Evolutionary conservation across 1,140 invertebrate species (phyloP), one percentile per base, ranked within the genome.

Genomic region (Anadara kagoshimensis): DNA sequence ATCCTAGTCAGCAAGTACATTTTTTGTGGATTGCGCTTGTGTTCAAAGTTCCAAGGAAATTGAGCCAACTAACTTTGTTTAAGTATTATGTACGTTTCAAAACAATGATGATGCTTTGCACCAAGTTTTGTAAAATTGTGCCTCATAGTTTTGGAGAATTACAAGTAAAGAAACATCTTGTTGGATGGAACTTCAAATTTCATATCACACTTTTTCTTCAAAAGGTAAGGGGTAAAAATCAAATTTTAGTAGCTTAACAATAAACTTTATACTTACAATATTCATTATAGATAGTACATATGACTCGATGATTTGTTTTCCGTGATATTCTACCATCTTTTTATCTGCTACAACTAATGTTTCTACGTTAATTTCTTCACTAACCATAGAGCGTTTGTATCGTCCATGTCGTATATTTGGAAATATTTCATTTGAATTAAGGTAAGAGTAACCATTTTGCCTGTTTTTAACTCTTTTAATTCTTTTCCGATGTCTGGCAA

Each of bases 271-370:
- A 86, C 87, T 91, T 90, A 94, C 96, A 93, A 96, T 96, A 85
- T 97, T 97, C 95, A 97, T 96, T 47, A 97, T 94, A n/a, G 95
- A 96, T 36, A 97, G 91, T 8, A 97, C 91, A 87, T 97, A 97
- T 0, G 93, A 94, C 81, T 95, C 93, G 7, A 86, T 73, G 20
- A 77, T 54, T 12, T 70, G 66, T 7, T 78, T 75, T 26, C 76
- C 74, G 63, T 96, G 92, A 82, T 94, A 94, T 77, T 92, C 92
- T 79, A 94, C 92, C 95, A 97, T 96, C 77, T 93, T 93, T 64
- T 92, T 91, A 89, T 97, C 96, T 24, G 95, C 95, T 14, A 97
- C 96, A n/a, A 97, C 92, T 26, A 96, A 89, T 0, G 94, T 94
- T 89, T 97, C 95, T 29, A 97, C 94, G 83, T 95, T 94, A 63